phyloP scores from a whole-genome alignment of 2,888 invertebrate genomes.

The Cheilosia pagana region DNA sequence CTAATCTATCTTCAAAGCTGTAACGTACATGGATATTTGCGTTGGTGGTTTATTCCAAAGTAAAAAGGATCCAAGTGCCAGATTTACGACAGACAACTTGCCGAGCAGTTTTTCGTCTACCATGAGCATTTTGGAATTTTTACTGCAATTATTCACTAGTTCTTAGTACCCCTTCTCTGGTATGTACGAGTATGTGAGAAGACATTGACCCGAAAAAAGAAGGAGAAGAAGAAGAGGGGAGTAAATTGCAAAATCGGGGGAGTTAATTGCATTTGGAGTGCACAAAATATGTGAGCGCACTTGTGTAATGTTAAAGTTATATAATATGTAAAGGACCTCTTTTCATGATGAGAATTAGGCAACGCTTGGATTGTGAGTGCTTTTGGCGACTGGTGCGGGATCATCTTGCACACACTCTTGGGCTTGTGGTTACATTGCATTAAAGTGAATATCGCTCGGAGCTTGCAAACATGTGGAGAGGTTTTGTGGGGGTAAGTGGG shows the following conservation, averaged over 20 bases:
- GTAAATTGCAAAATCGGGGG: conserved; percentile 28
- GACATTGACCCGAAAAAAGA: conserved; percentile 14
- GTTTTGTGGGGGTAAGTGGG: too few relatives aligned
- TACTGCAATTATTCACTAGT: conserved; percentile 44
- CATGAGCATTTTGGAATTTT: conserved; percentile 47
- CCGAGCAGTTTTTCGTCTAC: conserved; percentile 5
- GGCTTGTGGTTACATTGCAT: conserved; percentile 13
- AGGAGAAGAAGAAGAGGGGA: neutral
- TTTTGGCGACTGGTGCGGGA: conserved; percentile 9
- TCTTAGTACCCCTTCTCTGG: conserved; percentile 1
- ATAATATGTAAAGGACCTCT: conserved; percentile 1
- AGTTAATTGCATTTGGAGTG: conserved; percentile 62
- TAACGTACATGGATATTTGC: neutral
- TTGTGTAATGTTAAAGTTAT: conserved; percentile 1
- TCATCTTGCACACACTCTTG: conserved; percentile 20
- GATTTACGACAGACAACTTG: conserved; percentile 55
- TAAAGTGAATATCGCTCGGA: conserved; percentile 9
- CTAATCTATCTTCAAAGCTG: conserved; percentile 45
- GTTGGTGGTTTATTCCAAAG: conserved; percentile 21
- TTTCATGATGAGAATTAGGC: conserved; percentile 42
- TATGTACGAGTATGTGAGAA: neutral
- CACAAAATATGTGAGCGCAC: conserved; percentile 18
- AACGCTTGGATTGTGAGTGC: conserved; percentile 35
- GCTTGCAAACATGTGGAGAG: neutral
- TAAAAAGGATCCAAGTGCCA: conserved; percentile 45